phyloP scores from a whole-genome alignment of 1,140 invertebrate species.

The Caerostris extrusa region DNA sequence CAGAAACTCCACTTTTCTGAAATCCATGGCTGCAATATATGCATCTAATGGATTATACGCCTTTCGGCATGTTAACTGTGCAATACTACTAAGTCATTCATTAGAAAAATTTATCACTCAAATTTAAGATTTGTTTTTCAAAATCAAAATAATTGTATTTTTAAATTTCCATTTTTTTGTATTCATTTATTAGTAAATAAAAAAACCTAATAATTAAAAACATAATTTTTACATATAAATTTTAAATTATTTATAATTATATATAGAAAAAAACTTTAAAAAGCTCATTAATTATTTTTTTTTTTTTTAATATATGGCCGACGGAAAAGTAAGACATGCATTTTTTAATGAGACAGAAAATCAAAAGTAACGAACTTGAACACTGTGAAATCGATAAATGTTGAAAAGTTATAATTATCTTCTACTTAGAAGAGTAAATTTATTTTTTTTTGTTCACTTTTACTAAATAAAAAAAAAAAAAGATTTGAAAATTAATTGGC shows the following conservation, averaged over 20 bases:
- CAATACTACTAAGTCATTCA: too few relatives aligned
- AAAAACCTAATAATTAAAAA: too few relatives aligned
- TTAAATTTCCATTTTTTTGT: too few relatives aligned
- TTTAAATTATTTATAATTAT: not conserved
- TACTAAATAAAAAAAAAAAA: not conserved
- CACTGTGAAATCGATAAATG: not conserved
- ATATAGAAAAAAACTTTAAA: not conserved
- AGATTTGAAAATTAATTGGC: conserved; percentile 36
- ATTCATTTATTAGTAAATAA: too few relatives aligned
- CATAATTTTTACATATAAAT: not conserved
- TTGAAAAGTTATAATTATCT: conserved; percentile 5
- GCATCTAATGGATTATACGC: too few relatives aligned
- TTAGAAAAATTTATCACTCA: too few relatives aligned
- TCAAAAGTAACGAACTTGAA: not conserved
- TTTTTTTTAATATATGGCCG: not conserved
- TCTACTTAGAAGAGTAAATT: not conserved
- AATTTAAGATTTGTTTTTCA: too few relatives aligned
- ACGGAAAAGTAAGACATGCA: not conserved
- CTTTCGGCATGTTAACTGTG: too few relatives aligned
- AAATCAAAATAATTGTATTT: too few relatives aligned
- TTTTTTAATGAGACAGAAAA: not conserved
- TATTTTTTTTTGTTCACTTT: not conserved
- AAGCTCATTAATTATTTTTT: not conserved
- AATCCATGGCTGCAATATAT: too few relatives aligned
- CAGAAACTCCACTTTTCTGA: too few relatives aligned